Conservation (phyloP, 2,888 invertebrate species). For the Luperina nickerlii region DNA sequence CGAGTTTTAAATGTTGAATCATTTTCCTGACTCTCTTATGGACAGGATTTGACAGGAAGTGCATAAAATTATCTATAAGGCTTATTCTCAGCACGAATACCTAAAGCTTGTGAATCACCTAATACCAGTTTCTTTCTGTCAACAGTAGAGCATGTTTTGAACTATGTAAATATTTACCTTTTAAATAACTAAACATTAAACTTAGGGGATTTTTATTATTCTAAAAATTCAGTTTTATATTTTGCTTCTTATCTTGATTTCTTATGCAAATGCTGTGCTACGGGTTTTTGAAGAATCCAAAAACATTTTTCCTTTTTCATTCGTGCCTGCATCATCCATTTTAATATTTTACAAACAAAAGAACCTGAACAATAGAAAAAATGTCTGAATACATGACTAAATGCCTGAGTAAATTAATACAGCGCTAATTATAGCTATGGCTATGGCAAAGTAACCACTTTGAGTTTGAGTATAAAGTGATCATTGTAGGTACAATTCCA, state of each 20-base stretch:
- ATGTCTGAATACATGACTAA: conserved; percentile 1
- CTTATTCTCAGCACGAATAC: background rate
- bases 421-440: conserved; percentile 26
- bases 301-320: background rate
- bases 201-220: conserved; percentile 4
- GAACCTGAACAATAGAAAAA: conserved; percentile 14
- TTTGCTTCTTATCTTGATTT: background rate
- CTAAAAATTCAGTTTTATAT: background rate
- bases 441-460: background rate
- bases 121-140: conserved; percentile 6
- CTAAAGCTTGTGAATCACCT: conserved; percentile 3
- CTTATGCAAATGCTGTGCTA: background rate
- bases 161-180: conserved; percentile 1
- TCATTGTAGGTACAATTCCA: conserved; percentile 9
- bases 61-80: background rate
- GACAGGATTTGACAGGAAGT: background rate
- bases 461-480: background rate
- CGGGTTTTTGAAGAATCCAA: background rate
- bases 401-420: conserved; percentile 16
- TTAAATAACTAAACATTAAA: conserved; percentile 3
- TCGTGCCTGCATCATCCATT: background rate
- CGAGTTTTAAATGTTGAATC: conserved; percentile 27
- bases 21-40: conserved; percentile 35
- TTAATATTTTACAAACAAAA: conserved; percentile 1
- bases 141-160: background rate